Evolutionary conservation across 2,888 invertebrate genomes (phyloP).

Genomic region (Cerastis rubricosa): DNA sequence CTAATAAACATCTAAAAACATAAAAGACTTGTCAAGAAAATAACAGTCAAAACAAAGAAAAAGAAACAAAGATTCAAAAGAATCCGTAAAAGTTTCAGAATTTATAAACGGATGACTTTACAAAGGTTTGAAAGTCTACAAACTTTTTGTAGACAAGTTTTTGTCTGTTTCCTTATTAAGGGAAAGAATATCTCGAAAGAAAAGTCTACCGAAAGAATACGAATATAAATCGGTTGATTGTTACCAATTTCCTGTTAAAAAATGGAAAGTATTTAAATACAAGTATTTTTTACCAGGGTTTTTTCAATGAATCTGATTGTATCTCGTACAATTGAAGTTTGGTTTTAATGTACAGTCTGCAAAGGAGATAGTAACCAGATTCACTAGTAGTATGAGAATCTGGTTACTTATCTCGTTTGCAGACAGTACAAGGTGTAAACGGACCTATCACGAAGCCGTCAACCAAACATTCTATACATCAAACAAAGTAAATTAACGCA

Average conservation of each 20-base stretch:
- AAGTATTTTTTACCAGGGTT: background rate
- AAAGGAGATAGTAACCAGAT: too few species aligned
- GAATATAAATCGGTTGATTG: conserved; percentile 3
- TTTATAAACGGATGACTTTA: conserved; percentile 18
- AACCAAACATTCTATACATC: too few species aligned
- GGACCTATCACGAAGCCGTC: too few species aligned
- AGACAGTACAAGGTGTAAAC: too few species aligned
- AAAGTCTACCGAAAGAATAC: background rate
- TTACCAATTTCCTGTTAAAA: background rate
- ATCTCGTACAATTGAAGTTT: background rate
- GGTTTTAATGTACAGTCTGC: too few species aligned
- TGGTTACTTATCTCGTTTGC: too few species aligned
- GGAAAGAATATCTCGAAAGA: background rate
- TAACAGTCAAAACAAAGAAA: background rate
- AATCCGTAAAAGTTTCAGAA: conserved; percentile 4
- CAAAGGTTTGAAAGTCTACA: conserved; percentile 23
- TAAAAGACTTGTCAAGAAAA: background rate
- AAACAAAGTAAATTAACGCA: too few species aligned
- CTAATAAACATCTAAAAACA: background rate
- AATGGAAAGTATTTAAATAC: too few species aligned
- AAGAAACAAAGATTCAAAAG: background rate
- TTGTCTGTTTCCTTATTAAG: background rate
- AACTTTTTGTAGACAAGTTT: conserved; percentile 8
- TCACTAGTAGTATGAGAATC: too few species aligned
- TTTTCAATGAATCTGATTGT: background rate